Conservation (phyloP, 2,888 invertebrate species). For the Lasioglossum malachurum region DNA sequence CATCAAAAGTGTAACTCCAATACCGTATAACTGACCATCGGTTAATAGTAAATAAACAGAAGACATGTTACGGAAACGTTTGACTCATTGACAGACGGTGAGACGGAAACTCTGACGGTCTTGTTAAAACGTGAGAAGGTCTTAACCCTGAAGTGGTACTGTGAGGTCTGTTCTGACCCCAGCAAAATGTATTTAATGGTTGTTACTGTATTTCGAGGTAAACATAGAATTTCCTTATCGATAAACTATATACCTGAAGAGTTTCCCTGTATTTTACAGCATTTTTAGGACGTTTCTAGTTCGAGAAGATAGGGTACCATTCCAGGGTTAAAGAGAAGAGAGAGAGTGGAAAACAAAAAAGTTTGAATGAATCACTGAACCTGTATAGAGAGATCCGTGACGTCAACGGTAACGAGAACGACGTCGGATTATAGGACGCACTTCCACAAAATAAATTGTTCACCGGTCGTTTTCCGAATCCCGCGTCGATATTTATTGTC, state of each 20-base stretch:
- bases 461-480: slow-evolving; percentile 66
- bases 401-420: slow-evolving; percentile 32
- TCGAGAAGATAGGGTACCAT: neutral
- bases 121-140: neutral
- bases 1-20: neutral
- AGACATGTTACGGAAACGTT: neutral
- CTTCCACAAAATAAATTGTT: slow-evolving; percentile 63
- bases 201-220: neutral
- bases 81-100: neutral
- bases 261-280: neutral
- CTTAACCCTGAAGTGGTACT: slow-evolving; percentile 6
- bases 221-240: neutral
- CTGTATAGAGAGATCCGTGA: slow-evolving; percentile 35
- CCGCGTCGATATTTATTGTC: slow-evolving; percentile 69
- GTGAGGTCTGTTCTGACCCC: neutral
- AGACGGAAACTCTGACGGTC: neutral
- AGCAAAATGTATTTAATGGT: neutral
- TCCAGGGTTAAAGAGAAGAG: neutral
- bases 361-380: slow-evolving; percentile 20
- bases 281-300: neutral
- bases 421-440: slow-evolving; percentile 31
- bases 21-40: neutral
- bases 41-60: neutral
- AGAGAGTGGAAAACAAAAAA: neutral
- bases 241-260: neutral